Evolutionary conservation across 2,888 invertebrate genomes (phyloP), one percentile per base, ranked within the genome.

Genomic region (Yponomeuta plumbellus): DNA sequence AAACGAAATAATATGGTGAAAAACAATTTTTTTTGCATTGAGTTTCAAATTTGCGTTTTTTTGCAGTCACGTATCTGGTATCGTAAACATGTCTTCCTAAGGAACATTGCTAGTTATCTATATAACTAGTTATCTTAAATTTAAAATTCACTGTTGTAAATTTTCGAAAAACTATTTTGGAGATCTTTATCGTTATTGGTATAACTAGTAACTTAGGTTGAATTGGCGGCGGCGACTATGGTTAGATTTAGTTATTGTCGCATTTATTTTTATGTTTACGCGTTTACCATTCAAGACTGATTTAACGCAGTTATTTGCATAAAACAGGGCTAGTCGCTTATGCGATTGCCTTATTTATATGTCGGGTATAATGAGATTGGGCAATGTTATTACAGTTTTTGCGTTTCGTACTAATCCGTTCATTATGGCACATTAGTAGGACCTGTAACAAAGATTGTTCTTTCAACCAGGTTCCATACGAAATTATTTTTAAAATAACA

Each of bases 281-380:
- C 80, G 80, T 83, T 83, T 79, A 80, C 83, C 79, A 82, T 85
- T 84, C 79, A 75, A 72, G 76, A 75, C 77, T 83, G 79, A 84
- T 84, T 85, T 84, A 82, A 79, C 74, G 77, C 74, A 74, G 71
- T 80, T 77, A 77, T 85, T 85, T 81, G 81, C 82, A 84, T 86
- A 81, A 78, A 81, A 86, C 82, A 82, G 81, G 80, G 71, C 76
- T 78, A 78, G 77, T 75, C 76, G 72, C 78, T 79, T 79, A 77
- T 80, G 80, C 78, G 76, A 82, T 85, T 80, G 79, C 78, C 75
- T 80, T 79, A 79, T 81, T 80, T 78, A 80, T 73, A 75, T 64
- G 26, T 78, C 17, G 13, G 34, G 2, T 26, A 23, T 62, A 62
- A 20, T 22, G 21, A 20, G 44, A 44, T 40, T 44, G 17, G 34